A percentile compares a stretch with the other conserved stretches of the same genome.
Conservation (phyloP, 1,140 invertebrate species). For the Zaprionus inermis region DNA sequence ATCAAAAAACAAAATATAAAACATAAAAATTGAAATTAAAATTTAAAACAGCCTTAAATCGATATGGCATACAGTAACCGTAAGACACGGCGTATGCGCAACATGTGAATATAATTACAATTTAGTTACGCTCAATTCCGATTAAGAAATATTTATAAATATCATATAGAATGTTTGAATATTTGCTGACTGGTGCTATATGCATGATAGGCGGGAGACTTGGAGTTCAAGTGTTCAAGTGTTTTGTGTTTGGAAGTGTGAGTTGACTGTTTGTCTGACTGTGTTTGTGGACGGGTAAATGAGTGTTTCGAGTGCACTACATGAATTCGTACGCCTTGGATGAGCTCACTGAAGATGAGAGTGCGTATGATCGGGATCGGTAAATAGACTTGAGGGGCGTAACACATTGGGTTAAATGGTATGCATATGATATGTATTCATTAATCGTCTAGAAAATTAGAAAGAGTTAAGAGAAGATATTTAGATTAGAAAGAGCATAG, state of each 20-base stretch:
- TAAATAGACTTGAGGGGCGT: constrained; percentile 44
- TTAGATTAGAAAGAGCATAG: constrained; percentile 80
- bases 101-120: constrained; percentile 17
- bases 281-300: constrained; percentile 34
- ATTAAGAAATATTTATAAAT: constrained; percentile 15
- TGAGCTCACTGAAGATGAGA: constrained; percentile 59
- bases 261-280: constrained; percentile 57
- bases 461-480: constrained; percentile 79
- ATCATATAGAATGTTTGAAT: constrained; percentile 9
- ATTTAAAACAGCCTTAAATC: background rate
- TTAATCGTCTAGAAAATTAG: constrained; percentile 84
- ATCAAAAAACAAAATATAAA: constrained; percentile 37
- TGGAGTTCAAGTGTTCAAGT: constrained; percentile 20
- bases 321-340: constrained; percentile 43
- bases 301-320: constrained; percentile 40
- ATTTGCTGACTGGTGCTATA: constrained; percentile 29
- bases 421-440: constrained; percentile 80
- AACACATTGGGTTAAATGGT: constrained; percentile 62
- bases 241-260: constrained; percentile 46
- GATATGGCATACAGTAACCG: background rate
- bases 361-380: constrained; percentile 46
- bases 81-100: constrained; percentile 54
- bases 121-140: background rate
- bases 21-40: constrained; percentile 1
- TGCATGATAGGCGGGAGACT: constrained; percentile 50